phyloP scores from a whole-genome alignment of 2,888 invertebrate species.

The Tholera decimalis region DNA sequence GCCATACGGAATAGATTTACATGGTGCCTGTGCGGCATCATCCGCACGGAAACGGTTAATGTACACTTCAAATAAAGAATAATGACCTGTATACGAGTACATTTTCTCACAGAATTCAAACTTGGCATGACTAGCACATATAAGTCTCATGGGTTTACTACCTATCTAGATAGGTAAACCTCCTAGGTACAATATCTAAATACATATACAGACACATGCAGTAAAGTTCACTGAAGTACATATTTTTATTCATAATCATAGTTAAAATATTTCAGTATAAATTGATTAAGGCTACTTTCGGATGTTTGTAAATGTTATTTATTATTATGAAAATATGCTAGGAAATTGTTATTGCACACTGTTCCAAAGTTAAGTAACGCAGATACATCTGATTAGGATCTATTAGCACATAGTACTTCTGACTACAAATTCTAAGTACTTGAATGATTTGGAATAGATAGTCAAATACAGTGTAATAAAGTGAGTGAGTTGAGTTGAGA shows the following conservation, averaged over 20 bases:
- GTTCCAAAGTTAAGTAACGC: constrained; percentile 3
- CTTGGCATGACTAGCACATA: constrained; percentile 9
- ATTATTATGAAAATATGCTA: constrained; percentile 11
- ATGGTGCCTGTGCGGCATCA: too few species aligned
- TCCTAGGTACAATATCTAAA: neutral
- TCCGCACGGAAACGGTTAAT: too few species aligned
- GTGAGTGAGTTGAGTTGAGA: neutral
- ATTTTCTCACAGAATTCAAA: neutral
- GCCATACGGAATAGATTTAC: too few species aligned
- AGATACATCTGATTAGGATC: neutral
- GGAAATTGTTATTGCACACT: constrained; percentile 26
- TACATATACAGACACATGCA: neutral
- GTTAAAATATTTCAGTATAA: neutral
- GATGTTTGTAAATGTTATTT: constrained; percentile 3
- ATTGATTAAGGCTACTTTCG: neutral
- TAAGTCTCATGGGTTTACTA: neutral
- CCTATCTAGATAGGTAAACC: constrained; percentile 5
- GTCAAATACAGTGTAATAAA: neutral
- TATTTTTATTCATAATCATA: neutral
- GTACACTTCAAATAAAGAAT: too few species aligned
- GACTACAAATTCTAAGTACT: neutral
- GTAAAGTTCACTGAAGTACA: neutral
- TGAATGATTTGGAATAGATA: neutral
- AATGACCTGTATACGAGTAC: neutral
- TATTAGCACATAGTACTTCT: neutral